These are phyloP conservation scores for Aphyosemion australe DNA, from an alignment of 2,113 vertebrate genomes.

Conservation along the genomic window DNA sequence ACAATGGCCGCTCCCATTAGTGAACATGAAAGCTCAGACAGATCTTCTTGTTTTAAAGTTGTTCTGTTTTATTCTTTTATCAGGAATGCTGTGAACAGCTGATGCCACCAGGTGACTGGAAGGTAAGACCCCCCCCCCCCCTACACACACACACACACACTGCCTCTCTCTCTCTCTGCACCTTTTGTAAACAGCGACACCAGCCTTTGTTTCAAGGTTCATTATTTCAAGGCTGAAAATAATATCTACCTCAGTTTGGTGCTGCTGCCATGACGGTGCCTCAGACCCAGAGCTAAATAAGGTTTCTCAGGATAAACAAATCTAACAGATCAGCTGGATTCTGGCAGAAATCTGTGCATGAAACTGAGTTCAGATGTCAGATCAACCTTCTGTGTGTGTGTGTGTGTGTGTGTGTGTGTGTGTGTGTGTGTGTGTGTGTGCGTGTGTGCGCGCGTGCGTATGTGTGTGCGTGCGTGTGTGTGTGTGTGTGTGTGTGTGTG, in stretches of 20 bases:
- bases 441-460: too few species aligned
- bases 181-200: not conserved
- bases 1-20: constrained; percentile 14
- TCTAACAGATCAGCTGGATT: not conserved
- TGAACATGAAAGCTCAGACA: not conserved
- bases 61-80: not conserved
- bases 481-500: too few species aligned
- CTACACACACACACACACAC: too few species aligned
- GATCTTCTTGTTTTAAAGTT: not conserved
- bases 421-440: too few species aligned
- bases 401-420: too few species aligned
- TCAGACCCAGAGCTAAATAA: not conserved
- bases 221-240: constrained; percentile 9
- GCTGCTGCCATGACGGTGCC: not conserved
- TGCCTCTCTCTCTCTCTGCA: too few species aligned
- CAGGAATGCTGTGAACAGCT: constrained; percentile 91
- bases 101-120: constrained; percentile 88
- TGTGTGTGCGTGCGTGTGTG: too few species aligned
- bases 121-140: constrained; percentile 79
- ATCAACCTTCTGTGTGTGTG: too few species aligned
- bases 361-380: too few species aligned
- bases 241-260: not conserved
- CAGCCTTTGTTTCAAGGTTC: not conserved
- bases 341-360: not conserved
- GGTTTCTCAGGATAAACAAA: not conserved